Base-by-base conservation (phyloP, 2,113 vertebrate genomes). In the Rhabdornis inornatus region DNA sequence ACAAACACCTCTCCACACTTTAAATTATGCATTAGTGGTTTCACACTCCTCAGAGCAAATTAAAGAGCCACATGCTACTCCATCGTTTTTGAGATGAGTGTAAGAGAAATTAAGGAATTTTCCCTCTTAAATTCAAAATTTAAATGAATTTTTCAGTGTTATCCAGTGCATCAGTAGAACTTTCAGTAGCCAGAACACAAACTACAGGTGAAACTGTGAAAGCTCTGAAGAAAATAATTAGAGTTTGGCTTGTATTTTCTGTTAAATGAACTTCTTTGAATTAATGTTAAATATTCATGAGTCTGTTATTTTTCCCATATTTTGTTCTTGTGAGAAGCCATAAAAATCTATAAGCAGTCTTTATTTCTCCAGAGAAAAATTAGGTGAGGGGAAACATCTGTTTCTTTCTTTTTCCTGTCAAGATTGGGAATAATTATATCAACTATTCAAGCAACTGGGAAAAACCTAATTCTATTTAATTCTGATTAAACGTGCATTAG, bases 281-380 rank as follows among this genome's bases (percentile, higher is more conserved):
- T 85, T 47, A 27, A 64, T 28, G 47, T 53, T 93, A 89, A 89
- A 87, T 92, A 89, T 92, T 85, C 40, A 85, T 85, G 61, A 61
- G 39, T 72, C 55, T 69, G 53, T 69, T 68, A 21, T 40, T 64
- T 95, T 64, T 2, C 24, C 52, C 27, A 8, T 69, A 45, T 88
- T 74, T 84, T 68, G 15, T 92, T 92, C 87, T 33, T 78, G 20
- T 42, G 69, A 89, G 93, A 89, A 83, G 37, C 49, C 66, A 53
- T 94, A 79, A 87, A 89, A 97, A 69, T 86, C 82, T 80, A 23
- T 88, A 89, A 60, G 16, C 20, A 35, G n/a, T 16, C 39, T 84
- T 57, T 66, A 89, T 90, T 96, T 92, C 81, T 91, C 61, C 69
- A 64, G 77, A 84, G 87, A 60, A 87, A 89, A 94, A 89, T 49